These are phyloP conservation scores for Heliconius melpomene DNA, from an alignment of 1,140 invertebrate genomes.

Conservation along the genomic window DNA sequence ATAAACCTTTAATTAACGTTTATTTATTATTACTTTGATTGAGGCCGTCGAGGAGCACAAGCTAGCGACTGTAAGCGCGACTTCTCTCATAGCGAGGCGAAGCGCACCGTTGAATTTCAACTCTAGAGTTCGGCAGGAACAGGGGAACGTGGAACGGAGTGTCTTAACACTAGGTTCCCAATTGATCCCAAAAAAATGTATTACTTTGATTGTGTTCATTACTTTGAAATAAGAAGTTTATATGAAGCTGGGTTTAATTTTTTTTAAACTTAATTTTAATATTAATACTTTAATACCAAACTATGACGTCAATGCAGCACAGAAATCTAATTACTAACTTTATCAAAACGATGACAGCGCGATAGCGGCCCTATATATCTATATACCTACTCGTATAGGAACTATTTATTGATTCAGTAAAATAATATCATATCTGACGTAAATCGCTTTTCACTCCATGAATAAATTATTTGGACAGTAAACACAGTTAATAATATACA, in stretches of 20 bases:
- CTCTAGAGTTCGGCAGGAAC: too few species aligned
- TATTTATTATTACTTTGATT: conserved; percentile 20
- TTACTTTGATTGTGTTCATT: neutral
- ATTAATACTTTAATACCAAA: neutral
- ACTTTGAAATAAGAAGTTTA: neutral
- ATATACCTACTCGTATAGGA: neutral
- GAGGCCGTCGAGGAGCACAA: too few species aligned
- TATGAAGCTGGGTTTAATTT: neutral
- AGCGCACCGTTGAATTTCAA: too few species aligned
- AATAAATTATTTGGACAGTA: conserved; percentile 29
- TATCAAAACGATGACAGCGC: conserved; percentile 14
- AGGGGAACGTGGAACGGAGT: too few species aligned
- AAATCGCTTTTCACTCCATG: conserved; percentile 16
- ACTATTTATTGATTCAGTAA: conserved; percentile 16
- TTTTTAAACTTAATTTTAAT: neutral
- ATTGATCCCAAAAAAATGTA: too few species aligned
- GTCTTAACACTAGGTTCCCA: too few species aligned
- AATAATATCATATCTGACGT: conserved; percentile 26
- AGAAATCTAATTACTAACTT: conserved; percentile 3
- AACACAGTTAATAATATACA: conserved; percentile 26
- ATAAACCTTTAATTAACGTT: conserved; percentile 25
- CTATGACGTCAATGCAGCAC: neutral
- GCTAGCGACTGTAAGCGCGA: too few species aligned
- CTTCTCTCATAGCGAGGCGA: too few species aligned
- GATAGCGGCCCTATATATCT: neutral